Base-by-base conservation (phyloP, 2,888 invertebrate species). In the Leucophenga montana region DNA sequence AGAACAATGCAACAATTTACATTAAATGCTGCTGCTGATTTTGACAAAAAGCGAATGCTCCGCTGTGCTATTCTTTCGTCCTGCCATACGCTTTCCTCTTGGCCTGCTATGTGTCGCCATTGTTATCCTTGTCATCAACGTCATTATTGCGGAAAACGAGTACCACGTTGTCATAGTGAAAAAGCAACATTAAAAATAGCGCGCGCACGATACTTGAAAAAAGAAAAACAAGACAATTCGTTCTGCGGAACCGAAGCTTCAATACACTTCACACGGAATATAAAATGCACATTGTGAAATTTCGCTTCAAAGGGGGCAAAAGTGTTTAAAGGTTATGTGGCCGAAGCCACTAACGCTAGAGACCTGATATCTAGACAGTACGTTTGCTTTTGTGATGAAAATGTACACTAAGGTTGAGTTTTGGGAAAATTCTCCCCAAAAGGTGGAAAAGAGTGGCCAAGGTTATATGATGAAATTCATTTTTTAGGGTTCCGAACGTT, bases 1-100 rank as follows among this genome's bases (percentile, higher is more conserved):
- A 8, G 22, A 64, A 80, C 76, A 84, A 79, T 83, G 79, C 75
- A 71, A 82, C 81, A 81, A 81, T 81, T 81, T 81, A 76, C 81
- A 84, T 84, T 81, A 81, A 81, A 81, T 84, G 81, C 46, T 22
- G 62, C 46, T 27, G 57, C n/a, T 57, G 27, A 1, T 27, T n/a
- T 57, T 57, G 31, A 59, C 33, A 33, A 59, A 59, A 59, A 33
- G 3, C 59, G 31, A 9, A 59, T 14, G n/a, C 59, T 33, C 33
- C 4, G 3, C 13, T 13, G 22, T 20, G 9, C 11, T 56, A 27
- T 27, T 4, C 27, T 27, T 27, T 3, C 59, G 59, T 59, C 31
- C 59, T 59, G 33, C 3, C 13, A 11, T 18, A 18, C 53, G 22
- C 22, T 22, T 14, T 3, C 39, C 39, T 39, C 39, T 3, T 39